Conservation (phyloP, 2,797 vertebrate genomes). For the Macrochelys suwanniensis region DNA sequence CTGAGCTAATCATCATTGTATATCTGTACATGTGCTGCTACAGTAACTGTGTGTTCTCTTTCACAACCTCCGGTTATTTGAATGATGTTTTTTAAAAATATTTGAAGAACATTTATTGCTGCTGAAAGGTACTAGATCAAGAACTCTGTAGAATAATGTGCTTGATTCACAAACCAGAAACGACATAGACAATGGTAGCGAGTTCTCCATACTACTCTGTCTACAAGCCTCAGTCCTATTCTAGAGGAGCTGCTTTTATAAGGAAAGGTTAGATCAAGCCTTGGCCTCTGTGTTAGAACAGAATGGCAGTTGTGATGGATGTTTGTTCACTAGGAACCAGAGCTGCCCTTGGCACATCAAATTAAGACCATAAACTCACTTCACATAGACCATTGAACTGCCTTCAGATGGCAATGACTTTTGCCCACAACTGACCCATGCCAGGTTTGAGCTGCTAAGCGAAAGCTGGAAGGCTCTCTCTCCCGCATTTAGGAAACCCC, state of each 20-base stretch:
- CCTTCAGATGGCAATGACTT: not conserved
- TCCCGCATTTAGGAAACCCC: not conserved
- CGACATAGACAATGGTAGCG: not conserved
- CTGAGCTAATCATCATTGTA: not conserved
- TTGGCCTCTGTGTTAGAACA: not conserved
- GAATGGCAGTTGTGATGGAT: not conserved
- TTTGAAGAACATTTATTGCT: not conserved
- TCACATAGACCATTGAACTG: not conserved
- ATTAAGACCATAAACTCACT: not conserved
- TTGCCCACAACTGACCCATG: not conserved
- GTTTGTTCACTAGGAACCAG: not conserved
- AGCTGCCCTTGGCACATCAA: not conserved
- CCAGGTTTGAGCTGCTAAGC: not conserved
- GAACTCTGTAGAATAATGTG: not conserved
- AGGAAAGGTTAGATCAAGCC: not conserved
- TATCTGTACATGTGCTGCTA: not conserved
- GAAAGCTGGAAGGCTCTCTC: not conserved
- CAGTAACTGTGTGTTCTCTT: not conserved
- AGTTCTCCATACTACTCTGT: not conserved
- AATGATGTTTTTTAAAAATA: fast-evolving
- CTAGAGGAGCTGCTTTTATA: not conserved
- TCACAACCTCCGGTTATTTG: not conserved
- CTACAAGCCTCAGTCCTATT: not conserved
- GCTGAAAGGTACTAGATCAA: not conserved
- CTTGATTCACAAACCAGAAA: fast-evolving